phyloP scores from a whole-genome alignment of 2,113 vertebrate genomes.

The Macquaria australasica region DNA sequence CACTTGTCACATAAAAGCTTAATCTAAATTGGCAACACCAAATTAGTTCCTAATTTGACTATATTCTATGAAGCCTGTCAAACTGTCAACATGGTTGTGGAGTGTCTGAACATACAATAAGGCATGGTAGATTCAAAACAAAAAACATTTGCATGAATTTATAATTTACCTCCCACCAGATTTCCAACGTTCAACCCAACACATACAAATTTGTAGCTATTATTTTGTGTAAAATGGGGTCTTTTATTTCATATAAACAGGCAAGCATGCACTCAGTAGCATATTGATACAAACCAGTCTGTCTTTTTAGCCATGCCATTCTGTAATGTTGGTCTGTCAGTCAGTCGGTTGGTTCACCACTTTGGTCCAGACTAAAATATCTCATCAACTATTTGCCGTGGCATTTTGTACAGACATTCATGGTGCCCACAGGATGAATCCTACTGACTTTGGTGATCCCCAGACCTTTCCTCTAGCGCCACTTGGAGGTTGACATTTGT shows the following conservation, averaged over 20 bases:
- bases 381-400: too few relatives aligned
- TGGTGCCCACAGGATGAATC: too few relatives aligned
- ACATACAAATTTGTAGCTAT: neutral
- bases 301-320: neutral
- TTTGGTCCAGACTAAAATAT: too few relatives aligned
- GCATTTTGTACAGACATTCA: too few relatives aligned
- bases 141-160: neutral
- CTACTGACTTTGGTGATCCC: neutral
- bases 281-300: neutral
- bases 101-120: neutral
- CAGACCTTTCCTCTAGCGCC: neutral
- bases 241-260: neutral
- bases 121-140: neutral
- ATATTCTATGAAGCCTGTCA: neutral
- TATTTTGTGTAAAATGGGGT: neutral
- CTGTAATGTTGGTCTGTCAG: too few relatives aligned
- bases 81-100: neutral
- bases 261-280: too few relatives aligned
- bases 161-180: neutral
- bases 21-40: neutral
- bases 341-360: too few relatives aligned
- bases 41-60: neutral
- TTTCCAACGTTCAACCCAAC: neutral
- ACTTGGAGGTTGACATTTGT: neutral
- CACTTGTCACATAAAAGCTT: neutral